A percentile compares a stretch with the other conserved stretches of the same genome.
Conservation (phyloP, 2,888 invertebrate genomes). For the Troides helena region DNA sequence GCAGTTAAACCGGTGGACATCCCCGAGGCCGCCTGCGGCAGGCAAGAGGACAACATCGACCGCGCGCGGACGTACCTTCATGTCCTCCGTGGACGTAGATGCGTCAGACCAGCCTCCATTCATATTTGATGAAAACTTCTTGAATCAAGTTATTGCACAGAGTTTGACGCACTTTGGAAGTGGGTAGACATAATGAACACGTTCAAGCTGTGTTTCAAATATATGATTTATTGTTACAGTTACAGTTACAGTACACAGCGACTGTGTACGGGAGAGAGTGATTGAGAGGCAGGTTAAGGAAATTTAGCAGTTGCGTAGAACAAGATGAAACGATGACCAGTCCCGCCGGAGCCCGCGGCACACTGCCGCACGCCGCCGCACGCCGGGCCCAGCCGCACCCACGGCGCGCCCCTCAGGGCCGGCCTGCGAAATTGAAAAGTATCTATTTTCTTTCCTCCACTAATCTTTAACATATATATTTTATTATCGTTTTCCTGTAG, state of each 20-base stretch:
- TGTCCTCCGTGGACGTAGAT: constrained; percentile 72
- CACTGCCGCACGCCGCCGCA: constrained; percentile 9
- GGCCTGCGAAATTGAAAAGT: not conserved
- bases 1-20: too few species aligned
- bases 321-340: too few species aligned
- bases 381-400: not conserved
- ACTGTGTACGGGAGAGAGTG: too few species aligned
- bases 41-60: not conserved
- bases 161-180: not conserved
- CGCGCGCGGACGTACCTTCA: constrained; percentile 52
- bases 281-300: not conserved
- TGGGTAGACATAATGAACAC: not conserved
- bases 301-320: not conserved
- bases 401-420: not conserved
- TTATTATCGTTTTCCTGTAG: too few species aligned
- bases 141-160: not conserved
- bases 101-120: constrained; percentile 63
- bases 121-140: constrained; percentile 44
- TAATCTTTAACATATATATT: too few species aligned
- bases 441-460: too few species aligned
- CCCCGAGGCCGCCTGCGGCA: too few species aligned
- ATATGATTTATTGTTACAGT: too few species aligned
- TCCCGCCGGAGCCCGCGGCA: not conserved
- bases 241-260: too few species aligned
- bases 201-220: too few species aligned